Evolutionary conservation across 2,113 vertebrate species (phyloP), one percentile per base, ranked within the genome.

Genomic region (Thomomys bottae): DNA sequence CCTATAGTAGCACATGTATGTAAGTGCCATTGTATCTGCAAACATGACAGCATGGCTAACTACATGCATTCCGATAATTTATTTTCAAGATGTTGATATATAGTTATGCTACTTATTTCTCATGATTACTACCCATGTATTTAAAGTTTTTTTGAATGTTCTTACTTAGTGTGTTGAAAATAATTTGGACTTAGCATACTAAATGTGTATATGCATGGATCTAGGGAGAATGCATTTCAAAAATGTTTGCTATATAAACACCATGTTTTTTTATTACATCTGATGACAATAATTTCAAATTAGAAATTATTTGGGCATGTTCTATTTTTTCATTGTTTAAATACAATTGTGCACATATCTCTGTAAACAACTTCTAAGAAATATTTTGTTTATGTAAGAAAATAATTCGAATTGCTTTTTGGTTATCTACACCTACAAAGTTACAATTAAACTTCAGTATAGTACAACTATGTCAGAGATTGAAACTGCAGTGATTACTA

Each of bases 21-120:
- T 14, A 71, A 61, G 87, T 94, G 93, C 80, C 73, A 87, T 86
- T 92, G 59, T 4, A 77, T 70, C 21, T 88, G 17, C 2, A 91
- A 90, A 36, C 24, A 86, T 36, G 57, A 2, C 26, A 45, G 9
- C 5, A 73, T 49, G 84, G 54, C 17, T 73, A 79, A 88, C 88
- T 90, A 76, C 38, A 83, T 40, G 15, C 36, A 78, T 42, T 87
- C 20, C 26, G 32, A 73, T 77, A 64, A 70, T 88, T 90, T 92
- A 68, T 66, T 87, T 59, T 59, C 34, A 87, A 36, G 17, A 59
- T 83, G 8, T 57, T 92, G 91, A 89, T n/a, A 45, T 82, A 70
- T 15, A 67, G 20, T 72, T 21, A 66, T 90, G 15, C 3, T 94
- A 82, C 2, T 81, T 64, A 67, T 54, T 49, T 82, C 8, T 95